Conservation (phyloP, 2,113 vertebrate genomes). For the Antennarius striatus region DNA sequence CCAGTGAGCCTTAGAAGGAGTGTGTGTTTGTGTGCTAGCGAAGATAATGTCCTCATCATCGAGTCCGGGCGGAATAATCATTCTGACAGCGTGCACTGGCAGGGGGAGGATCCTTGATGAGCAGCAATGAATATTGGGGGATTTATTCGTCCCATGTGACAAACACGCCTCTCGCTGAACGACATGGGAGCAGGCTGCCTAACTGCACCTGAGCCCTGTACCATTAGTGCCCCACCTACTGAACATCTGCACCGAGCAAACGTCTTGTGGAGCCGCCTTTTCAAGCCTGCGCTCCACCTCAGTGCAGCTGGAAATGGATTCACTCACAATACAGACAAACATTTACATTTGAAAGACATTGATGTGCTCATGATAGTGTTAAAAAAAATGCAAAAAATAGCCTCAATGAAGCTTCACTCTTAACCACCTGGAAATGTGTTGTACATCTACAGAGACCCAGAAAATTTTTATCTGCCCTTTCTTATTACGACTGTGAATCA, state of each 20-base stretch:
- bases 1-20: slow-evolving; percentile 10
- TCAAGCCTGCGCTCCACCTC: background rate
- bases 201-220: slow-evolving; percentile 60
- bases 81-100: slow-evolving; percentile 52
- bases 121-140: slow-evolving; percentile 63
- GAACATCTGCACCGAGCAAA: slow-evolving; percentile 40
- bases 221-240: slow-evolving; percentile 27
- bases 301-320: too few species aligned
- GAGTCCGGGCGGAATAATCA: slow-evolving; percentile 63
- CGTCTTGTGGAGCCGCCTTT: background rate
- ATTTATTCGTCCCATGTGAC: slow-evolving; percentile 51
- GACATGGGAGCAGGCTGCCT: slow-evolving; percentile 23
- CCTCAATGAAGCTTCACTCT: too few species aligned
- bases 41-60: slow-evolving; percentile 49
- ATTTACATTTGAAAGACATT: too few species aligned
- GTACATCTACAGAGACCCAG: too few species aligned
- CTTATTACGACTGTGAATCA: too few species aligned
- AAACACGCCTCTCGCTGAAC: slow-evolving; percentile 11
- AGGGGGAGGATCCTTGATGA: slow-evolving; percentile 55
- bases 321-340: background rate
- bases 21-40: slow-evolving; percentile 40
- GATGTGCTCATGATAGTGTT: too few species aligned
- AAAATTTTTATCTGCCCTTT: too few species aligned
- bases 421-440: too few species aligned
- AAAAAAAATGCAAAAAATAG: too few species aligned